Base-by-base conservation (phyloP, 2,797 vertebrate species). In the Myoxocephalus aenaeus region DNA sequence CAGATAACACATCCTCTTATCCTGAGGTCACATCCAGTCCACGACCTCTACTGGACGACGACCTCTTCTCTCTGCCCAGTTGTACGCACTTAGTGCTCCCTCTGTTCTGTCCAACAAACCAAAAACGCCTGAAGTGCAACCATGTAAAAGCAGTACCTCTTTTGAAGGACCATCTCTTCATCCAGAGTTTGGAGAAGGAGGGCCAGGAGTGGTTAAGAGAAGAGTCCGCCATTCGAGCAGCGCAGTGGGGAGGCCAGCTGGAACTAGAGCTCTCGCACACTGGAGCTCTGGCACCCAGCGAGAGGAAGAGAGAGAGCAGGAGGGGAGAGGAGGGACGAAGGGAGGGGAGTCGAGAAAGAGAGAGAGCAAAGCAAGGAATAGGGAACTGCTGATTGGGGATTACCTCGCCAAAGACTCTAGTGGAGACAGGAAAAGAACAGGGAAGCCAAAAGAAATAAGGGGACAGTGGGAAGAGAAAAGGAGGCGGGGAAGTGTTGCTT, bases 161-260 rank as follows among this genome's bases (percentile, higher is more conserved):
- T 92, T 99, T 99, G 92, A 98, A 97, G 78, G 96, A 97, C 98
- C 96, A 98, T 79, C 96, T 93, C 93, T 97, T 99, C 96, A 95
- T 97, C 98, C 97, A 98, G 75, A 97, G 92, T 90, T 95, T 98
- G 29, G 98, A 97, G 90, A 99, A 96, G 12, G 96, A 97, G 0
- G 98, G 98, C 98, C 98, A 99, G 90, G 98, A 99, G 94, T 99
- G 96, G 92, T 98, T 97, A 77, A 99, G 96, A 29, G 95, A 94
- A 0, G 96, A 96, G 90, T 97, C 96, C 25, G 97, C 96, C 98
- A 99, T 99, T 44, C 53, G 70, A 84, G 85, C 85, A 76, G 82
- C 32, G 17, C 85, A 73, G 73, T 20, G 63, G 72, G 84, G 81
- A 82, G 86, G 80, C 70, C 87, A 85, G 87, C 80, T 62, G 66